Conservation (phyloP, 1,140 invertebrate genomes). For the Drosophila gunungcola region DNA sequence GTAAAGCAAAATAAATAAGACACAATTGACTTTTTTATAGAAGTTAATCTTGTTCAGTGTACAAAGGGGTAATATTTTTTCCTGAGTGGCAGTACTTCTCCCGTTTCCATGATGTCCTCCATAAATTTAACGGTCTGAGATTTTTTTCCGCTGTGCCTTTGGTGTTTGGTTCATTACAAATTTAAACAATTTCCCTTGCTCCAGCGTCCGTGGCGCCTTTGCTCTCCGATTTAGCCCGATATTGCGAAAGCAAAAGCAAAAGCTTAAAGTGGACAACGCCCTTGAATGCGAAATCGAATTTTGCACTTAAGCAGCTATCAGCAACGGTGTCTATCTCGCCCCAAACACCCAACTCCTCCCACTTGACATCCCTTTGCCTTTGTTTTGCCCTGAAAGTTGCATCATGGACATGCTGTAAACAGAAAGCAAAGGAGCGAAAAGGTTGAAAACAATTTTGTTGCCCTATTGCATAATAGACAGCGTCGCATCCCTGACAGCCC, state of each 20-base stretch:
- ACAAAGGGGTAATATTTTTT: neutral
- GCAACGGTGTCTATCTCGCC: conserved; percentile 37
- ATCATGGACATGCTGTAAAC: conserved; percentile 37
- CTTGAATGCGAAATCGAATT: conserved; percentile 63
- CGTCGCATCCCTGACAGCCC: conserved; percentile 43
- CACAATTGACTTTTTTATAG: no score
- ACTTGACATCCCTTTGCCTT: neutral
- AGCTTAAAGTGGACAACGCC: conserved; percentile 18
- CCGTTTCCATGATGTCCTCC: conserved; percentile 4
- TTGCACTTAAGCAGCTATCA: conserved; percentile 44
- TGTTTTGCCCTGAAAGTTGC: conserved; percentile 27
- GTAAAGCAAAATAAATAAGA: no score
- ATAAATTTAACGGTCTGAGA: conserved; percentile 22
- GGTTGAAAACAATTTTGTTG: conserved; percentile 52
- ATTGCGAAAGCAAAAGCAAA: conserved; percentile 2
- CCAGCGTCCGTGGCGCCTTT: neutral
- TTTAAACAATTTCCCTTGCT: conserved; percentile 28
- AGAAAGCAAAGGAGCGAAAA: conserved; percentile 16
- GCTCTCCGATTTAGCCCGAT: conserved; percentile 3
- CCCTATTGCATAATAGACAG: conserved; percentile 53
- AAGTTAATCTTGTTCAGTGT: no score
- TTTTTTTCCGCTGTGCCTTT: conserved; percentile 16
- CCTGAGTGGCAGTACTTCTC: conserved; percentile 1
- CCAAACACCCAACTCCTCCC: conserved; percentile 1
- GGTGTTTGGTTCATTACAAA: conserved; percentile 49